Percentiles rank a stretch among this genome's conserved stretches.
phyloP scores from a whole-genome alignment of 2,113 vertebrate species.

The Bufo bufo region DNA sequence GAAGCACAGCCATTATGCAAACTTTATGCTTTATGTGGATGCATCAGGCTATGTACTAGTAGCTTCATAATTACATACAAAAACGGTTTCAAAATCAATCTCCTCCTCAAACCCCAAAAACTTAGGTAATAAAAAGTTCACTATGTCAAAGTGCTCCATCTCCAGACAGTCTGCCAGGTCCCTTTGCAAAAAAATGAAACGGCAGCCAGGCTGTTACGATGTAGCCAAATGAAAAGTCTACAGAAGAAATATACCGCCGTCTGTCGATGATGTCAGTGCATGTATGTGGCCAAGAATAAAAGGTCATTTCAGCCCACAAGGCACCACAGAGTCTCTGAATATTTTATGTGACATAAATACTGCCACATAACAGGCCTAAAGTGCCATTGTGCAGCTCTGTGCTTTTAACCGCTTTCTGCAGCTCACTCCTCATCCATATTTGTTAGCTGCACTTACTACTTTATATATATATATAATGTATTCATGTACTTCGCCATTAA shows the following conservation, averaged over 20 bases:
- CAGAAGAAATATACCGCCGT: constrained; percentile 29
- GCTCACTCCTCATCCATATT: background rate
- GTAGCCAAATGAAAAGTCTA: constrained; percentile 44
- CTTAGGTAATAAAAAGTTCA: background rate
- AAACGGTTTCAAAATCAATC: background rate
- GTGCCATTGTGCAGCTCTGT: background rate
- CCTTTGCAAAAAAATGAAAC: background rate
- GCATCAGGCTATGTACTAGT: no score
- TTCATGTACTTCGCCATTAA: background rate
- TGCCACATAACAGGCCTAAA: background rate
- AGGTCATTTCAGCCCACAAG: constrained; percentile 39
- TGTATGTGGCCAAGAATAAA: constrained; percentile 50
- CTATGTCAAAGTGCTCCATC: background rate
- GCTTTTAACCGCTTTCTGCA: background rate
- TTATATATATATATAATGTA: background rate
- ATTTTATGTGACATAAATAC: constrained; percentile 44
- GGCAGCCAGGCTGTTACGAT: constrained; percentile 5
- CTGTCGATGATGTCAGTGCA: constrained; percentile 22
- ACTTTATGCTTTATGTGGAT: no score
- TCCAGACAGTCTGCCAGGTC: background rate
- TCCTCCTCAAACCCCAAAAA: background rate
- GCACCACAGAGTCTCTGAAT: constrained; percentile 31
- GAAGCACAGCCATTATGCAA: no score
- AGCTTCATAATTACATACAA: no score
- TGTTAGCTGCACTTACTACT: background rate